Evolutionary conservation across 2,797 vertebrate genomes (phyloP).

Genomic region (Eulemur rubriventer): DNA sequence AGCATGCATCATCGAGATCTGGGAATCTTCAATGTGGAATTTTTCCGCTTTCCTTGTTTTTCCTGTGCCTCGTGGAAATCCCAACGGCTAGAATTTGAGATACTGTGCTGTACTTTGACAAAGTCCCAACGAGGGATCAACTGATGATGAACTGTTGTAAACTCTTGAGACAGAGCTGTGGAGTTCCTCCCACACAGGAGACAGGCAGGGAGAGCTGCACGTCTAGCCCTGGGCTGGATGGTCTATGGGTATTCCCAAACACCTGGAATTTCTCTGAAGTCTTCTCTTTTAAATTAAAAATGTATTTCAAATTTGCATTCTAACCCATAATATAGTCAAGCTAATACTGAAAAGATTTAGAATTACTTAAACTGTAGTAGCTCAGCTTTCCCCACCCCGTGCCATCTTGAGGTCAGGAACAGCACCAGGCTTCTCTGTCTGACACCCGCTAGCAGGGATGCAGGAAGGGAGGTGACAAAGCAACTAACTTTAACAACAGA

Average conservation of each 20-base stretch:
- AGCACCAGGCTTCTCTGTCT: rapidly evolving
- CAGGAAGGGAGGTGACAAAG: no score
- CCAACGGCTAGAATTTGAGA: neutral
- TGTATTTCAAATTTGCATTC: neutral
- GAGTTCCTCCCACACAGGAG: rapidly evolving
- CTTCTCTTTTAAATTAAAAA: neutral
- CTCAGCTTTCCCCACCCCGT: neutral
- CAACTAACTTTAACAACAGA: neutral
- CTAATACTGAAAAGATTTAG: neutral
- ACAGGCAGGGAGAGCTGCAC: rapidly evolving
- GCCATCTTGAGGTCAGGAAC: neutral
- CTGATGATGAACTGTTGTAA: neutral
- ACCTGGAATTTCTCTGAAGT: neutral
- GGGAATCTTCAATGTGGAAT: neutral
- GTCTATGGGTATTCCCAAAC: neutral
- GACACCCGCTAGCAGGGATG: rapidly evolving
- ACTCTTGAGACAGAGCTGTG: neutral
- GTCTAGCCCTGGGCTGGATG: rapidly evolving
- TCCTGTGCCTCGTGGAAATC: neutral
- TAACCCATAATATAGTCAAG: neutral
- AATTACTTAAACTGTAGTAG: neutral
- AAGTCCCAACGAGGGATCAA: no score
- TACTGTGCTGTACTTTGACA: neutral
- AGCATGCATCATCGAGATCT: neutral
- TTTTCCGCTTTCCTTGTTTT: neutral